Evolutionary conservation across 2,113 vertebrate species (phyloP), one percentile per base, ranked within the genome.

Genomic region (Chionomys nivalis): DNA sequence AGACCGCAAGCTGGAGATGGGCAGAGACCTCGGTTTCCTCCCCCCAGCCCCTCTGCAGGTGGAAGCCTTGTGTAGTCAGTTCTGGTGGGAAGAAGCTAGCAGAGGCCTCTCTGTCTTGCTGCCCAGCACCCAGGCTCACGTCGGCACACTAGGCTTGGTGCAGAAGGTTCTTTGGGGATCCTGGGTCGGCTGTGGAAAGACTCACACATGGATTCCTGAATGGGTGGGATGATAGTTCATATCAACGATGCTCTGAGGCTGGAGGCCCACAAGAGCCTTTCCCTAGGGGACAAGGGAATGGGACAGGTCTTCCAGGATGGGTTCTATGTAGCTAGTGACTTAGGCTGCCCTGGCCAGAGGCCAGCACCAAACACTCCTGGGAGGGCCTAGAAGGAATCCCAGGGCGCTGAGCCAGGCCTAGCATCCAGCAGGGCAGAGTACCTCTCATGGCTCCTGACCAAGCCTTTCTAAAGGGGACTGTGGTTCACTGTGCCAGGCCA

Each of bases 191-290:
- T 68, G 9, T 14, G 2, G 49, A 61, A n/a, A 39, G 75, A 82
- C 68, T 82, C 91, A 81, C 91, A 81, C 10, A 23, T 4, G 5
- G 47, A 11, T 0, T 65, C 39, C 19, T 4, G 52, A 13, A 42
- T 4, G 7, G 0, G 4, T n/a, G 61, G 89, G 73, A 23, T 0
- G 3, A 44, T 44, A 31, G 39, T 10, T 52, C 31, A 14, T 2
- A 81, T 39, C 3, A 1, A 6, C 28, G 49, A 13, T 19, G 16
- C 36, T 17, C 19, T 4, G 78, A 21, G 0, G 33, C 44, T 61
- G 49, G 19, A 0, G n/a, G 81, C 90, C 44, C 23, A 33, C 31
- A 61, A 7, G 14, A 2, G 87, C 68, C 49, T 33, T 75, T 26
- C 49, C 42, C 58, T 61, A 8, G 36, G 16, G 73, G 68, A 81